phyloP scores from a whole-genome alignment of 2,888 invertebrate species.

The Adelphocoris suturalis region DNA sequence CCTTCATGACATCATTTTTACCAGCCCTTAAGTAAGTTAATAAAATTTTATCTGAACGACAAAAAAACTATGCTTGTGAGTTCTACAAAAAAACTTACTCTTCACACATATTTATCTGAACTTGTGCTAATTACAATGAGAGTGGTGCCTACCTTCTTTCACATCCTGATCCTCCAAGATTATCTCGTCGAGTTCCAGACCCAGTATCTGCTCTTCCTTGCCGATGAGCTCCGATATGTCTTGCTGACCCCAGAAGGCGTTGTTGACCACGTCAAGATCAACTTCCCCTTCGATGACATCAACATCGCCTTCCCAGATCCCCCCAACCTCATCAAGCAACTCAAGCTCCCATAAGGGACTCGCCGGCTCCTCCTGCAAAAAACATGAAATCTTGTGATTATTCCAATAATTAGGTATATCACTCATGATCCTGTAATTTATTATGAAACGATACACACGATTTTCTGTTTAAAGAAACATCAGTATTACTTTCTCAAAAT shows the following conservation, averaged over 20 bases:
- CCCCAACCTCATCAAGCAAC: conserved; percentile 63
- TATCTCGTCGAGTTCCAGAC: conserved; percentile 52
- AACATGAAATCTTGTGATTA: neutral
- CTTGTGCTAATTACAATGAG: too few species aligned
- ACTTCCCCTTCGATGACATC: conserved; percentile 17
- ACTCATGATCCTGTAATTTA: too few species aligned
- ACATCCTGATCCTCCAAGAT: conserved; percentile 45
- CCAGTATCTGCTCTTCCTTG: conserved; percentile 45
- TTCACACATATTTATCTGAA: too few species aligned
- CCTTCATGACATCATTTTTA: too few species aligned
- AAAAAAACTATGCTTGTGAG: too few species aligned
- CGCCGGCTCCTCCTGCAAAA: conserved; percentile 59
- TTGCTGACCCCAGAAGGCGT: conserved; percentile 49
- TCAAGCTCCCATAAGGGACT: conserved; percentile 65
- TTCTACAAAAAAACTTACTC: too few species aligned
- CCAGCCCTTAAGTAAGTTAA: too few species aligned
- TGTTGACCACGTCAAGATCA: conserved; percentile 16
- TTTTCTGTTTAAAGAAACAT: too few species aligned
- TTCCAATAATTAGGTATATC: neutral
- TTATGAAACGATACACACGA: too few species aligned
- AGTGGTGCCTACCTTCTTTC: conserved; percentile 33
- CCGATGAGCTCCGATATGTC: conserved; percentile 45
- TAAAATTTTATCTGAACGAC: too few species aligned
- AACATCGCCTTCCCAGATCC: conserved; percentile 53
- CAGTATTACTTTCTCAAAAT: too few species aligned